Base-by-base conservation (phyloP, 2,888 invertebrate genomes). In the Tenthredo mesomela region DNA sequence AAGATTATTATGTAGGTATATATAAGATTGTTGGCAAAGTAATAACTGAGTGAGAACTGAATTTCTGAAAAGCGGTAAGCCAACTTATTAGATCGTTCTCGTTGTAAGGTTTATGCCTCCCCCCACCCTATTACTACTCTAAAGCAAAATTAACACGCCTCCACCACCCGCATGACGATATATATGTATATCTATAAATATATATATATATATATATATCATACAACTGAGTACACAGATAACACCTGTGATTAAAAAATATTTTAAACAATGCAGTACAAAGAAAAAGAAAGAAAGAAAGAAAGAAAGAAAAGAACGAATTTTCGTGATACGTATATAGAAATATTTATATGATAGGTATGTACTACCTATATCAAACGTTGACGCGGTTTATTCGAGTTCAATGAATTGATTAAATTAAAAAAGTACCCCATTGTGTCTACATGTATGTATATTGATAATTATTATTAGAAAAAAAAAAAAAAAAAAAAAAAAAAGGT, bases 11-110 rank as follows among this genome's bases (percentile, higher is more conserved):
- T 61, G 18, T 67, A 67, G n/a, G n/a, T n/a, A n/a, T n/a, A n/a
- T n/a, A n/a, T n/a, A n/a, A n/a, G 33, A 25, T 67, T 67, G 29
- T 33, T 33, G 6, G 33, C 67, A 67, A 33, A 6, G 67, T 29
- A 67, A 33, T 33, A 33, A 67, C 67, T 67, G 29, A 67, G 15
- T 33, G 12, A 33, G 67, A 33, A 67, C 67, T 43, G 71, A 73
- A 40, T 43, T 73, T 73, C 40, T 73, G 43, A 73, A 73, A 43
- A 73, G 71, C 21, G n/a, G 71, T 73, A 43, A 73, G 71, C 40
- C 43, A 43, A 73, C n/a, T 73, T 73, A 73, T 73, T 73, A 40
- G 71, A 21, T 12, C 21, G 71, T 43, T 73, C 9, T 37, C 43
- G 21, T 73, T 73, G 29, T 25, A 40, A 21, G 4, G 12, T 12